Conservation (phyloP, 37 sponge, comb jelly and placozoan genomes). For the Amphimedon queenslandica region DNA sequence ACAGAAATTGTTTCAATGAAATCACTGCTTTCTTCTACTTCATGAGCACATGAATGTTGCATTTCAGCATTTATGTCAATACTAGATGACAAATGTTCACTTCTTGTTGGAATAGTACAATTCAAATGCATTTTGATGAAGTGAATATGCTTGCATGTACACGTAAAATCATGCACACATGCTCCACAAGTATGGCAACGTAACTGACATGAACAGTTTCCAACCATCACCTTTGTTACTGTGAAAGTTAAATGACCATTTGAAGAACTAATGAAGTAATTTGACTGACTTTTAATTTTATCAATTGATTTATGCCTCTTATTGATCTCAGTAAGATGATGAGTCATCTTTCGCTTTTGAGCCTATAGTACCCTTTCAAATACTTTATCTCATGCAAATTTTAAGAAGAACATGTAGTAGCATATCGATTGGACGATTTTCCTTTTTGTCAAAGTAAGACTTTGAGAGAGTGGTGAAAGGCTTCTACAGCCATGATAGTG, state of each 20-base stretch:
- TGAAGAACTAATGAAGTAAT: background rate
- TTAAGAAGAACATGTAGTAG: conserved; percentile 31
- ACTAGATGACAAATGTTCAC: no score
- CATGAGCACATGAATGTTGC: background rate
- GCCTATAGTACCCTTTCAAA: conserved; percentile 52
- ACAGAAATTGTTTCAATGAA: background rate
- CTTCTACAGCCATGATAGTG: conserved; percentile 57
- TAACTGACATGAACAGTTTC: conserved; percentile 6
- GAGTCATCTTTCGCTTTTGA: conserved; percentile 38
- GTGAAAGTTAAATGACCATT: no score
- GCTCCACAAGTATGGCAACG: conserved; percentile 13
- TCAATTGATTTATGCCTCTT: conserved; percentile 5
- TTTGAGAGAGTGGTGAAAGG: conserved; percentile 53
- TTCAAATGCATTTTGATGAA: conserved; percentile 9
- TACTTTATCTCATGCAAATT: conserved; percentile 51
- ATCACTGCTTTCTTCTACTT: background rate
- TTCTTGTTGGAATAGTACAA: no score
- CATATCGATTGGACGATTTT: conserved; percentile 34
- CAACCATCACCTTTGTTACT: conserved; percentile 4
- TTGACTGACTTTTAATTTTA: background rate
- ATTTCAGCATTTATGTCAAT: no score
- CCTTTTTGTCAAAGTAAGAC: conserved; percentile 23
- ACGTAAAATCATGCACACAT: conserved; percentile 36
- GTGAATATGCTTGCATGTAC: conserved; percentile 40
- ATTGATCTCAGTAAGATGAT: conserved; percentile 23